Evolutionary conservation across 35 echinoderm and acorn worm genomes (phyloP).

Genomic region (Holothuria glaberrima): DNA sequence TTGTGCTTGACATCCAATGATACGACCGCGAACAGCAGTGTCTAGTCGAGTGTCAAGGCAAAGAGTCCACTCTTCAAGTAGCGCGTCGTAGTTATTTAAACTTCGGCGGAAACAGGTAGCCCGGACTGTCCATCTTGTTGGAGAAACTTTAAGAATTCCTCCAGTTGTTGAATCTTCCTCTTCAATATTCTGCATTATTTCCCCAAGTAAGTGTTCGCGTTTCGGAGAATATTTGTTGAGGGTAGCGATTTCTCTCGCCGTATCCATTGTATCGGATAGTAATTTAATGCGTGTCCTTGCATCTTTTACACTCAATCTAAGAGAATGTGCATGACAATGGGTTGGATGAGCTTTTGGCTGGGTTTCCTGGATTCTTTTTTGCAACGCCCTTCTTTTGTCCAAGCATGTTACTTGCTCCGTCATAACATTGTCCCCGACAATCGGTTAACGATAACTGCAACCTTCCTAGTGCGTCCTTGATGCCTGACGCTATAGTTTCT

Average conservation of each 20-base stretch:
- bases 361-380: background rate
- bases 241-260: too few relatives aligned
- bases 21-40: background rate
- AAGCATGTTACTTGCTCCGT: too few relatives aligned
- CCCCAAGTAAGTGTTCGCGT: slow-evolving; percentile 21
- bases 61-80: background rate
- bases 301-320: background rate
- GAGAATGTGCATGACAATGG: slow-evolving; percentile 10
- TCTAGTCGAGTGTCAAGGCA: background rate
- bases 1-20: slow-evolving; percentile 35
- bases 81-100: background rate
- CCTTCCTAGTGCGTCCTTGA: background rate
- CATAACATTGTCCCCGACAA: slow-evolving; percentile 37
- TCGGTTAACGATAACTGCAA: background rate
- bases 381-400: background rate
- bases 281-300: background rate
- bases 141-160: too few relatives aligned
- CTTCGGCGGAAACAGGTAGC: background rate
- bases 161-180: background rate
- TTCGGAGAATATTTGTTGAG: slow-evolving; percentile 19
- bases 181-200: slow-evolving; percentile 38
- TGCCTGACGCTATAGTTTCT: background rate
- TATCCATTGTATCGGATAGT: too few relatives aligned
- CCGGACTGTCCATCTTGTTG: background rate
- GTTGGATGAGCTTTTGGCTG: background rate